phyloP scores from a whole-genome alignment of 2,888 invertebrate species.

The Yponomeuta plumbellus region DNA sequence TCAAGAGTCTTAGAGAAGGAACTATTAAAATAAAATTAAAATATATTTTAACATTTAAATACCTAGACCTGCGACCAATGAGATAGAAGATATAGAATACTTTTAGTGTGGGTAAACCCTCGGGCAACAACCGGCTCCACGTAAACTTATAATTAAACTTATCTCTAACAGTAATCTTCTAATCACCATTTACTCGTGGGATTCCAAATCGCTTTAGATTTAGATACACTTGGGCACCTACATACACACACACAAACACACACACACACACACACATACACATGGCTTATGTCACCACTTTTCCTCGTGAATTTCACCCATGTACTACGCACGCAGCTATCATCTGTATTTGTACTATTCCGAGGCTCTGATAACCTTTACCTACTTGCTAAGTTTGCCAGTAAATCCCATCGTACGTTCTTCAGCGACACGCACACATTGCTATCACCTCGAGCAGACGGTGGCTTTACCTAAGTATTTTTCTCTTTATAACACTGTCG shows the following conservation, averaged over 20 bases:
- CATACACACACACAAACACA: not conserved
- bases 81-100: not conserved
- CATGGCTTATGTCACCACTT: too few species aligned
- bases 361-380: too few species aligned
- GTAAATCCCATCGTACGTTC: too few species aligned
- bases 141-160: not conserved
- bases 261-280: too few species aligned
- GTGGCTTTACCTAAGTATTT: too few species aligned
- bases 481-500: too few species aligned
- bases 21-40: not conserved
- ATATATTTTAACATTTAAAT: not conserved
- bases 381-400: too few species aligned
- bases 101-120: not conserved
- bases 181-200: not conserved
- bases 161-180: not conserved
- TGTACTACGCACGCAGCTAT: too few species aligned
- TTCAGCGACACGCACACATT: too few species aligned
- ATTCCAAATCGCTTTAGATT: not conserved
- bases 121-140: not conserved
- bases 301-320: too few species aligned
- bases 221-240: not conserved
- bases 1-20: not conserved
- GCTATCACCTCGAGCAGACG: too few species aligned
- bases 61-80: not conserved
- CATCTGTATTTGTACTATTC: too few species aligned